These are phyloP conservation scores for Phorcus lineatus DNA, from an alignment of 2,888 invertebrate species.

Conservation along the genomic window DNA sequence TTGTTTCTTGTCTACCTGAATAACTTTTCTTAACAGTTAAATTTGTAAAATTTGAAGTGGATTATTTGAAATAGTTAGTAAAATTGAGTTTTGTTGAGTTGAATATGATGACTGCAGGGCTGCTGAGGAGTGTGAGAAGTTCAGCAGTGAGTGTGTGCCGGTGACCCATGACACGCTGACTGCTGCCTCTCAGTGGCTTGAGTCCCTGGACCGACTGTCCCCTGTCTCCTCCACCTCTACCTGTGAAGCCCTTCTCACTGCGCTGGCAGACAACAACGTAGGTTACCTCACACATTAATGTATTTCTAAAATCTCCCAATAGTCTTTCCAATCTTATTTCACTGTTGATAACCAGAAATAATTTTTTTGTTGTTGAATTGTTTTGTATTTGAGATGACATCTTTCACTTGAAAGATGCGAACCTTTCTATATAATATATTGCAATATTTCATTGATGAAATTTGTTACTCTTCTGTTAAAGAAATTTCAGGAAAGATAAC, in stretches of 20 bases:
- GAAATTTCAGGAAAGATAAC: too few relatives aligned
- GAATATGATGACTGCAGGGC: conserved; percentile 51
- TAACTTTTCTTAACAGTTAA: too few relatives aligned
- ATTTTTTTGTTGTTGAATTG: too few relatives aligned
- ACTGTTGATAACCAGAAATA: not conserved
- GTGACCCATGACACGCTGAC: conserved; percentile 72
- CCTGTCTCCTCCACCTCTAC: conserved; percentile 69
- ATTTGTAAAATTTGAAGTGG: too few relatives aligned
- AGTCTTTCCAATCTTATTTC: not conserved
- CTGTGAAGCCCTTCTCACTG: conserved; percentile 72
- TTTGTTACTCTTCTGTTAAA: too few relatives aligned
- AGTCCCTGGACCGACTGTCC: conserved; percentile 65
- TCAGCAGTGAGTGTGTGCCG: conserved; percentile 67
- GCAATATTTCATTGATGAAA: too few relatives aligned
- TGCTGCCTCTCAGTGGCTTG: conserved; percentile 73
- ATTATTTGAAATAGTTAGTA: too few relatives aligned
- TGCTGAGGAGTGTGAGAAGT: conserved; percentile 68
- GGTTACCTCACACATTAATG: conserved; percentile 29
- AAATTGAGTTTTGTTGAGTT: too few relatives aligned
- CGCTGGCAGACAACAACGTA: conserved; percentile 68
- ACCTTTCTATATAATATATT: too few relatives aligned
- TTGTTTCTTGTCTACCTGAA: too few relatives aligned
- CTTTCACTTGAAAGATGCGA: too few relatives aligned
- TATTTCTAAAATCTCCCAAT: not conserved
- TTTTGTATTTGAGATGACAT: too few relatives aligned